Evolutionary conservation across 2,113 vertebrate species (phyloP), one percentile per base, ranked within the genome.

Genomic region (Paracanthobrama guichenoti): DNA sequence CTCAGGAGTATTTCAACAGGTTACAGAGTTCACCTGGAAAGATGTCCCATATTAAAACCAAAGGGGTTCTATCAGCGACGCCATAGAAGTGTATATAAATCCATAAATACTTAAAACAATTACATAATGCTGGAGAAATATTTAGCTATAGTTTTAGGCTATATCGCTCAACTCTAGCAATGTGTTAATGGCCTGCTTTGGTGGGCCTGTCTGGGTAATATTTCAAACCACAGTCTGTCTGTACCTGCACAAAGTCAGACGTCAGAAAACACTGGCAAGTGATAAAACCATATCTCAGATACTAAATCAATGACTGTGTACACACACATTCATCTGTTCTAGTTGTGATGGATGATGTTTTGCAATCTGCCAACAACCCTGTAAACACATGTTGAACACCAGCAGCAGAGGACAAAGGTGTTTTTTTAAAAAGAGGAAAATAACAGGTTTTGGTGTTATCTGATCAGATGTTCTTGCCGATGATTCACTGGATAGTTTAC

Each of bases 221-320:
- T 76, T 55, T 76, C 48, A 31, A 42, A 5, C 4, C 4, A 7
- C 13, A 28, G 22, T 74, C 46, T 75, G 46, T 75, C 72, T 53
- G 44, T 76, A 39, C 74, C 48, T 76, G 72, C 14, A 35, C 53
- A 77, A 59, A 73, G 69, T 26, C n/a, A 57, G 50, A 57, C 1
- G 1, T 31, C 8, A 55, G 26, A 76, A 13, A 77, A 8, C 50
- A 59, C 11, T 24, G 53, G 20, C 12, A 26, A 16, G n/a, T 76
- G 74, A 76, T 35, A 35, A 13, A 57, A 73, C 55, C 48, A 76
- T 22, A 57, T 35, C 74, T 55, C 48, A 74, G 48, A 76, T n/a
- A 35, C 28, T 76, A 35, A 31, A 76, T 76, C 74, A 55, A 35
- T 76, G 42, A 24, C 48, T 76, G 50, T 76, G 10, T 76, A 76